Base-by-base conservation (phyloP, 2,888 invertebrate species). In the Meloe dianella region DNA sequence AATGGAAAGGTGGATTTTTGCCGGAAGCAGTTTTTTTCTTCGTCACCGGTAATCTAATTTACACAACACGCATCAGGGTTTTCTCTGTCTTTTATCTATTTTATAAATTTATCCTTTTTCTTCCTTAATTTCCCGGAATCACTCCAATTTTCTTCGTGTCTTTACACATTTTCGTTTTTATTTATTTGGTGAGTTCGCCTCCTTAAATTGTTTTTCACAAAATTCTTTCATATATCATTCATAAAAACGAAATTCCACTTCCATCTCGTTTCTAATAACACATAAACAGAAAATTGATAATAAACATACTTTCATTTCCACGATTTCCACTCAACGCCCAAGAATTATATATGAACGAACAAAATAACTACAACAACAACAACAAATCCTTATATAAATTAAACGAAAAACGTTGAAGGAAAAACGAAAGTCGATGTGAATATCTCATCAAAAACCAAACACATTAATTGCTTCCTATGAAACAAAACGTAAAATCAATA, bases 11-110 rank as follows among this genome's bases (percentile, higher is more conserved):
- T 68, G 66, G 64, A 62, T 69, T 64, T 65, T 64, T 64, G 67
- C 69, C 65, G 67, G 70, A 70, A 70, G 70, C 67, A 63, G 70
- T 67, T 67, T 67, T n/a, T 71, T 73, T 71, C 71, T 67, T 68
- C 70, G 74, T 69, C 69, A 71, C 69, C 69, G 70, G 71, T 75
- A 75, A 75, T 75, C 73, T 74, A 75, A 75, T 75, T 74, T 75
- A 72, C 73, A 74, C 73, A 73, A 69, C 74, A 73, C 74, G 73
- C 74, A 74, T 72, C 69, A 72, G 66, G 71, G 66, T 70, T 68
- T 72, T 71, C 74, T 73, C 73, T 73, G 68, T 74, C 68, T 70
- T 73, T 74, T 73, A 74, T 74, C 74, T 73, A 73, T 74, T 74
- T 74, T 74, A 74, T 72, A 74, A 74, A 74, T 74, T 73, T 73